Base-by-base conservation (phyloP, 2,113 vertebrate species). In the Brachionichthys hirsutus region DNA sequence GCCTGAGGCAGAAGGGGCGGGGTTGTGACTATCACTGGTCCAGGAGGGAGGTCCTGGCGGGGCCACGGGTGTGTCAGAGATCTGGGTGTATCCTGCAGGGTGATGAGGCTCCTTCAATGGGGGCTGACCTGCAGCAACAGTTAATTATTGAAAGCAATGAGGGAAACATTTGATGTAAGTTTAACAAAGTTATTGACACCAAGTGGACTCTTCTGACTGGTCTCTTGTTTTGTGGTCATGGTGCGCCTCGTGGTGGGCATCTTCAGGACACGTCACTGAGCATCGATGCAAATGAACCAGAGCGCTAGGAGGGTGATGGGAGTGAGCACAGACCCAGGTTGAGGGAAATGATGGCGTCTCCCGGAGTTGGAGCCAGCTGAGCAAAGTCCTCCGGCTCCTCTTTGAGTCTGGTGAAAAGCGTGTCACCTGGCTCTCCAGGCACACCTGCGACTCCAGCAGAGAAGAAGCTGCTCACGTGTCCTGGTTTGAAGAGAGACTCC, bases 381-480 rank as follows among this genome's bases (percentile, higher is more conserved):
- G 94, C 86, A 52, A 99, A 91, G 76, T 99, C 97, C 48, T 98
- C 97, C 0, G 95, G 98, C 79, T 99, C 97, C 75, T 98, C 94
- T 78, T 99, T 99, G 62, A 99, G 86, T 77, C 95, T 95, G 63
- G 91, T 93, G 89, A 93, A 98, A 67, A 96, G 92, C 62, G 85
- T 84, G 15, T 94, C 90, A 0, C 87, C 91, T 30, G 90, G 80
- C 13, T 96, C 94, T 0, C 73, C 66, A 0, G 48, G 52, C 0
- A 87, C 54, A 8, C 81, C 67, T 0, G 78, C 57, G 0, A 77
- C 6, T 9, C 61, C 72, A 0, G 66, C 35, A 0, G 64, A 90
- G 12, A 95, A 96, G 87, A 95, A 78, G 50, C 78, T 73, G 77
- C 54, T 92, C 92, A 94, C 91, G 75, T 89, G 91, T 48, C 78